Percentiles rank a stretch among this genome's conserved stretches.
Evolutionary conservation across 2,797 vertebrate species (phyloP).

Genomic region (Danio tinwini): DNA sequence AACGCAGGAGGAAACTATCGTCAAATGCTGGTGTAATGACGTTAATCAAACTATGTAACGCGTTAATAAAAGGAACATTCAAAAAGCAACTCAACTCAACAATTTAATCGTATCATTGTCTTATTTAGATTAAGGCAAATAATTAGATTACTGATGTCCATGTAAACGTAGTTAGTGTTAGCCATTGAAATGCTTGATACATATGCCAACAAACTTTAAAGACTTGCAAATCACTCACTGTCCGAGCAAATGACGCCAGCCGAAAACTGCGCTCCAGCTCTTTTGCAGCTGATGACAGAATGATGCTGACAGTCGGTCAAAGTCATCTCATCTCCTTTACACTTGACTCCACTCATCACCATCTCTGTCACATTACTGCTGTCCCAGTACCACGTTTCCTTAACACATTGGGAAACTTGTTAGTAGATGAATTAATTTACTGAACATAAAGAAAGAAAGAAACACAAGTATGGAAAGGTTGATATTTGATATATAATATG

Average conservation of each 20-base stretch:
- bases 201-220: not conserved
- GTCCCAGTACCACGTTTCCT: slow-evolving; percentile 99
- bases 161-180: too few relatives aligned
- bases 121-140: too few relatives aligned
- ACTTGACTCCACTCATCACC: slow-evolving; percentile 93
- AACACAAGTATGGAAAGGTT: not conserved
- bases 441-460: not conserved
- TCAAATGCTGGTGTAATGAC: too few relatives aligned
- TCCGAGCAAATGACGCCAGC: slow-evolving; percentile 97
- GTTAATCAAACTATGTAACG: too few relatives aligned
- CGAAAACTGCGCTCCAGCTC: slow-evolving; percentile 83
- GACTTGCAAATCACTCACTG: slow-evolving; percentile 79
- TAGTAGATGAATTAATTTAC: slow-evolving; percentile 10
- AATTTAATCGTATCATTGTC: too few relatives aligned
- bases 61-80: too few relatives aligned
- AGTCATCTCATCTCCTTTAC: slow-evolving; percentile 87
- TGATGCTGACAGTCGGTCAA: slow-evolving; percentile 91
- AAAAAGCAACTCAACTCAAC: too few relatives aligned
- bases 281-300: slow-evolving; percentile 85
- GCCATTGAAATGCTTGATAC: not conserved
- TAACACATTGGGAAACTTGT: slow-evolving; percentile 50
- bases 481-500: not conserved
- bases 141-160: too few relatives aligned
- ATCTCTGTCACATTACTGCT: slow-evolving; percentile 91
- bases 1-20: too few relatives aligned